Base-by-base conservation (phyloP, 2,888 invertebrate species). In the Parnassius mnemosyne region DNA sequence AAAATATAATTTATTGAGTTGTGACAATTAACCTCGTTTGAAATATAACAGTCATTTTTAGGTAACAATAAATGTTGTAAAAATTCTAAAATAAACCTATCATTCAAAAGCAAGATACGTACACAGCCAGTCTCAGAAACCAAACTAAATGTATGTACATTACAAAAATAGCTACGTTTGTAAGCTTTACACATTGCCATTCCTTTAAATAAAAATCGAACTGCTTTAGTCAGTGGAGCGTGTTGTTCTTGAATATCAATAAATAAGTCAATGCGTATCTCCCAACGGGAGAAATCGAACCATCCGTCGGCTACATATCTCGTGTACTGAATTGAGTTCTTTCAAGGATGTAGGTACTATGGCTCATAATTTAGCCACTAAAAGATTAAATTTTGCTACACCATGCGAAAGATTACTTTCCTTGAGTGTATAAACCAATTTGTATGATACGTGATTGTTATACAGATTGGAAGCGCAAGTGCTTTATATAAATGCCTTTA, bases 241-340 rank as follows among this genome's bases (percentile, higher is more conserved):
- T 60, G 56, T 63, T 63, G 63, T 57, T 64, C 63, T 44, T 60
- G 56, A 56, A 60, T 60, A 64, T 60, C 63, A 60, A 64, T 64
- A 64, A 64, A 60, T 64, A 64, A 64, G 60, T 56, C 53, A 57
- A 64, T 57, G 43, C 60, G 57, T 53, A 60, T 60, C 55, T 56
- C 63, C 63, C 59, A 52, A 53, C 59, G 75, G 72, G 64, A 68
- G 70, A 74, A 73, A 74, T 75, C 71, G 70, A 72, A 73, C 66
- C 70, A 69, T 69, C 65, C 70, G 70, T 62, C 70, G 69, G 58
- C 64, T 61, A 54, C 46, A 60, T 67, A 71, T 65, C 66, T 66
- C 49, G 54, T 42, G 34, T 47, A 42, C 55, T 13, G 59, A 63
- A 63, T 60, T 13, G 59, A 60, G 47, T 56, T 55, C 41, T 20